phyloP scores from a whole-genome alignment of 1,140 invertebrate species.

The Leptopilina clavipes region DNA sequence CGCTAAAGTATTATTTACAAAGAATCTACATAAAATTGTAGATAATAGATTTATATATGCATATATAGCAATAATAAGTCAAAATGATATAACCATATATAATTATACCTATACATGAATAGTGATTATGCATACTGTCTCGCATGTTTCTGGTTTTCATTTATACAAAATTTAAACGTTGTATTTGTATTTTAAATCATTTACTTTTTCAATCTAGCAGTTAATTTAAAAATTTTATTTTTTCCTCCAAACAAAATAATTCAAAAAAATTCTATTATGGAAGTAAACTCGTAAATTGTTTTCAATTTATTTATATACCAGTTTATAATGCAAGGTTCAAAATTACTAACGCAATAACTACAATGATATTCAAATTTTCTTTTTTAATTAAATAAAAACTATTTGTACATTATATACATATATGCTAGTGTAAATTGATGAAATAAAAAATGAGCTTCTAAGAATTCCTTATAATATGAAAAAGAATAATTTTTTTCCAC shows the following conservation, averaged over 20 bases:
- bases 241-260: too few relatives aligned
- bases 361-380: not conserved
- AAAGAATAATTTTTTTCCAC: not conserved
- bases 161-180: too few relatives aligned
- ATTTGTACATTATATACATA: constrained; percentile 30
- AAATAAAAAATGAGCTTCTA: not conserved
- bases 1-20: constrained; percentile 22
- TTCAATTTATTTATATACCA: too few relatives aligned
- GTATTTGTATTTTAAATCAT: too few relatives aligned
- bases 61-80: not conserved
- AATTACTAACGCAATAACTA: not conserved
- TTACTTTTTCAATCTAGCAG: too few relatives aligned
- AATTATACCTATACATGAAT: too few relatives aligned
- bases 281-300: too few relatives aligned
- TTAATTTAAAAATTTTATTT: too few relatives aligned
- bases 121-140: too few relatives aligned
- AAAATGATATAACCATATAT: too few relatives aligned
- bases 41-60: not conserved
- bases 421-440: not conserved
- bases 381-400: not conserved
- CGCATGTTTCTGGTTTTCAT: too few relatives aligned
- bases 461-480: not conserved
- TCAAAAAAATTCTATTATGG: too few relatives aligned
- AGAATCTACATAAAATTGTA: not conserved
- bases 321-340: not conserved